Conservation (phyloP, 1,140 invertebrate species). For the Maconellicoccus hirsutus region DNA sequence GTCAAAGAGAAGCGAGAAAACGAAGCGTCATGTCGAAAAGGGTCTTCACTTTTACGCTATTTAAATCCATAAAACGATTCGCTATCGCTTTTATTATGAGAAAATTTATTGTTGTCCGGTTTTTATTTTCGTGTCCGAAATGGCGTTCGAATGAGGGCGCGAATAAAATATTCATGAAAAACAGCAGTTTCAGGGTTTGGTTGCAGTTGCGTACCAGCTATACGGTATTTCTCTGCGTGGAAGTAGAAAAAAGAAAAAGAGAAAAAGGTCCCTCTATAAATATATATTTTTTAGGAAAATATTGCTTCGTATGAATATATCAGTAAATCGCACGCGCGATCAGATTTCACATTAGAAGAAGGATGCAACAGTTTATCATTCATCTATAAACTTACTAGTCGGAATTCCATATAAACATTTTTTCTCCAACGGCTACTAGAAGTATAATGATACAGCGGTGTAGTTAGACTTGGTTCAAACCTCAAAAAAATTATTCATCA, state of each 20-base stretch:
- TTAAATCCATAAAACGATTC: constrained; percentile 4
- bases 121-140: constrained; percentile 9
- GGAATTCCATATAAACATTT: too few species aligned
- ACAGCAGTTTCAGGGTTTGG: neutral
- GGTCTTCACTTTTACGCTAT: constrained; percentile 3
- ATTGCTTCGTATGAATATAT: neutral
- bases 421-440: too few species aligned
- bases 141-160: neutral
- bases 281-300: neutral
- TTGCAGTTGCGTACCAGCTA: neutral
- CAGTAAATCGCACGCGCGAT: neutral
- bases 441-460: too few species aligned
- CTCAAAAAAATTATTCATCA: too few species aligned
- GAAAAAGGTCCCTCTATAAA: neutral
- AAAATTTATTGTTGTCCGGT: constrained; percentile 1
- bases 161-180: constrained; percentile 10
- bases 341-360: neutral
- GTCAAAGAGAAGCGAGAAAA: neutral
- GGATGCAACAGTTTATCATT: neutral
- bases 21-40: neutral
- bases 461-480: too few species aligned
- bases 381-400: neutral
- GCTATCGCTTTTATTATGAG: neutral
- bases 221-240: neutral
- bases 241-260: neutral